Evolutionary conservation across 2,797 vertebrate genomes (phyloP).

Genomic region (Knipowitschia caucasica): DNA sequence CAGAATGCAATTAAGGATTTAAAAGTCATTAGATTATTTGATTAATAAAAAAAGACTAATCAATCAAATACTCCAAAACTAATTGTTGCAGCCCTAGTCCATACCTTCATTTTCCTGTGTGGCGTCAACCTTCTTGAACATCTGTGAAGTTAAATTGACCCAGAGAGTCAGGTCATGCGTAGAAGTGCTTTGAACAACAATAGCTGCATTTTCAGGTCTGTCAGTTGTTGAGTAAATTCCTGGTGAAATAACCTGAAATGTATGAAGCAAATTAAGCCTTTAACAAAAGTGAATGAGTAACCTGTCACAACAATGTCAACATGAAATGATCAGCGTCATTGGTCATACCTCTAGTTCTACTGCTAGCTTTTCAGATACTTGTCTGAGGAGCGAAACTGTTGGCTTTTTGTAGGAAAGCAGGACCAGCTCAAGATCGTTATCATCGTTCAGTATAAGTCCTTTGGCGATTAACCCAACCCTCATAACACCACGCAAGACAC

Average conservation of each 20-base stretch:
- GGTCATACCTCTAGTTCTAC: slow-evolving; percentile 72
- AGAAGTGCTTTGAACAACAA: slow-evolving; percentile 84
- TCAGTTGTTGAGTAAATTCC: slow-evolving; percentile 85
- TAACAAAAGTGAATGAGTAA: neutral
- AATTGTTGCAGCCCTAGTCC: too few relatives aligned
- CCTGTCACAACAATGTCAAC: too few relatives aligned
- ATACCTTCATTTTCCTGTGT: slow-evolving; percentile 52
- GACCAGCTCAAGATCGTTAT: slow-evolving; percentile 90
- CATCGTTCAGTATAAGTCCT: slow-evolving; percentile 90
- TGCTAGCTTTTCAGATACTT: slow-evolving; percentile 84
- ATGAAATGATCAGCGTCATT: too few relatives aligned
- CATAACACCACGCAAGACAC: slow-evolving; percentile 90
- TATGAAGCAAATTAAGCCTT: neutral
- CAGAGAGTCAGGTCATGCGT: slow-evolving; percentile 81
- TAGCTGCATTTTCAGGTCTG: slow-evolving; percentile 78
- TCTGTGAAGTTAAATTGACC: slow-evolving; percentile 90
- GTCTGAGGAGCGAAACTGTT: slow-evolving; percentile 81
- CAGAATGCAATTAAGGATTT: too few relatives aligned
- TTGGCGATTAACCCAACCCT: slow-evolving; percentile 93
- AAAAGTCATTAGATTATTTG: too few relatives aligned
- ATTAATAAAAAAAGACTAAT: too few relatives aligned
- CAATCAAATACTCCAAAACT: too few relatives aligned
- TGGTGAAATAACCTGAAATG: slow-evolving; percentile 67
- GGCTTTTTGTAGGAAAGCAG: slow-evolving; percentile 89
- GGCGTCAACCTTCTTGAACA: slow-evolving; percentile 82